These are phyloP conservation scores for Cataglyphis altisquamis DNA, from an alignment of 2,888 invertebrate genomes.

Conservation along the genomic window DNA sequence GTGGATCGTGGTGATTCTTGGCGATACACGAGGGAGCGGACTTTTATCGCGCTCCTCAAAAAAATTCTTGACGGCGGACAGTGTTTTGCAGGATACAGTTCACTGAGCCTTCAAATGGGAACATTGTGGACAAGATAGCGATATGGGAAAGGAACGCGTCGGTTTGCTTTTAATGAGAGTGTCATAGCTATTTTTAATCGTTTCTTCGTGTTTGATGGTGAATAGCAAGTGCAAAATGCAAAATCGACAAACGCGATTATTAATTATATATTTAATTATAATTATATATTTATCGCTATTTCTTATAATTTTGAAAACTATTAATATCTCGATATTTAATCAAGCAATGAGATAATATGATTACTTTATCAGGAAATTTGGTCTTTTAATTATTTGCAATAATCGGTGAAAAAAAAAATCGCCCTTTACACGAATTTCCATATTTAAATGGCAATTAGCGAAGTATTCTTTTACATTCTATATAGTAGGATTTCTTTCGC, in stretches of 20 bases:
- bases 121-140: background rate
- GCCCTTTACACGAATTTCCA: background rate
- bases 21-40: conserved; percentile 51
- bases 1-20: conserved; percentile 67
- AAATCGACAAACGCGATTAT: background rate
- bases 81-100: conserved; percentile 43
- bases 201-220: background rate
- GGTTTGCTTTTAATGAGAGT: conserved; percentile 1
- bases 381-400: background rate
- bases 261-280: background rate
- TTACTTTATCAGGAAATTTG: background rate
- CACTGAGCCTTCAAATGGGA: conserved; percentile 34
- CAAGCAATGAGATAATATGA: background rate
- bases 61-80: conserved; percentile 59
- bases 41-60: conserved; percentile 66
- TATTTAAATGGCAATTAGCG: background rate
- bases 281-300: no score
- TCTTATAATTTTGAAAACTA: background rate
- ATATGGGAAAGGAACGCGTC: conserved; percentile 33
- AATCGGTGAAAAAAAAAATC: background rate
- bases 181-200: background rate
- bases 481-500: conserved; percentile 22
- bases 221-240: background rate
- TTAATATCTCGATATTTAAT: background rate
- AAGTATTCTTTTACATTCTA: conserved; percentile 1